These are phyloP conservation scores for Nomia melanderi DNA, from an alignment of 1,140 invertebrate genomes.

Conservation along the genomic window DNA sequence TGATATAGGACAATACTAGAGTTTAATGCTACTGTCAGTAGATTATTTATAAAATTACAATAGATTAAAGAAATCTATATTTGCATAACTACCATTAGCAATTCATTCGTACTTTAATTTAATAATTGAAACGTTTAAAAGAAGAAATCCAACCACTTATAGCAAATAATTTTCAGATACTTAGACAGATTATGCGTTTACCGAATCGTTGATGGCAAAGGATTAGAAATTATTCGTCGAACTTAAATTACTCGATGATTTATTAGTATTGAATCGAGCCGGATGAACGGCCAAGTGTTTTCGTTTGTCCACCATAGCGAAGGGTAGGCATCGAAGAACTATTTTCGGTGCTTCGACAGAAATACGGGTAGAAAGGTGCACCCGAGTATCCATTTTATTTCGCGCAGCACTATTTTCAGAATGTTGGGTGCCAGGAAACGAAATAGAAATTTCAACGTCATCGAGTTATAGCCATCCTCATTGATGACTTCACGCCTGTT, in stretches of 20 bases:
- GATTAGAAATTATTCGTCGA: slow-evolving; percentile 39
- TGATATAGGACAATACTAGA: no score
- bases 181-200: slow-evolving; percentile 42
- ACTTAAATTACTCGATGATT: not conserved
- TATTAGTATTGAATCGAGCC: slow-evolving; percentile 27
- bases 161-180: slow-evolving; percentile 28
- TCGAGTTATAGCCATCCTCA: slow-evolving; percentile 61
- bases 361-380: slow-evolving; percentile 61
- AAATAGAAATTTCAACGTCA: slow-evolving; percentile 66
- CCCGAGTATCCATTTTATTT: slow-evolving; percentile 59
- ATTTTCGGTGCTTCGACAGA: slow-evolving; percentile 60
- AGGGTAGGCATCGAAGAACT: slow-evolving; percentile 32
- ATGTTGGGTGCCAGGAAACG: slow-evolving; percentile 55
- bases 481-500: slow-evolving; percentile 63
- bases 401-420: slow-evolving; percentile 60
- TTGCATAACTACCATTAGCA: no score
- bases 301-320: not conserved
- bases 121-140: not conserved
- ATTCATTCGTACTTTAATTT: no score
- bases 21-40: no score
- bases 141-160: slow-evolving; percentile 24
- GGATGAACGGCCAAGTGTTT: slow-evolving; percentile 28
- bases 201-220: slow-evolving; percentile 44
- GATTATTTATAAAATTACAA: no score
- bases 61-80: no score